Evolutionary conservation across 2,888 invertebrate species (phyloP).

Genomic region (Apotomis turbidana): DNA sequence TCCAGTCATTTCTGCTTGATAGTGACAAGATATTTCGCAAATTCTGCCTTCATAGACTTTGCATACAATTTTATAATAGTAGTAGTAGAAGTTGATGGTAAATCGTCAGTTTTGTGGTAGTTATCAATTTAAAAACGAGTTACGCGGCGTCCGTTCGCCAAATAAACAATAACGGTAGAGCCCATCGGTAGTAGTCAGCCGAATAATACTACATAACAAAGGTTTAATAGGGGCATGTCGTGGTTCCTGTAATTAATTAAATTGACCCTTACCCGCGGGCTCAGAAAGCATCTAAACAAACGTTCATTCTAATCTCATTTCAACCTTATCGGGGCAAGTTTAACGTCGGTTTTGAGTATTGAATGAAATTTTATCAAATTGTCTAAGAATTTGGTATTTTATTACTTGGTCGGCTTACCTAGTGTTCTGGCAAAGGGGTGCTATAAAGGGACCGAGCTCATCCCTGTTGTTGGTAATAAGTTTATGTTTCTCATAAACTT

Average conservation of each 20-base stretch:
- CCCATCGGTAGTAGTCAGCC: slow-evolving; percentile 55
- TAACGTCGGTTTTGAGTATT: slow-evolving; percentile 53
- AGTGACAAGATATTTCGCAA: too few relatives aligned
- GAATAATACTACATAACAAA: slow-evolving; percentile 67
- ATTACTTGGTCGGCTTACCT: slow-evolving; percentile 65
- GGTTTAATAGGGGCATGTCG: slow-evolving; percentile 73
- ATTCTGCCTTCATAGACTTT: too few relatives aligned
- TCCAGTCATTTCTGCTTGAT: too few relatives aligned
- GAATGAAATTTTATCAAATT: slow-evolving; percentile 52
- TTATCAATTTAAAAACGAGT: slow-evolving; percentile 10
- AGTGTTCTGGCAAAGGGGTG: slow-evolving; percentile 65
- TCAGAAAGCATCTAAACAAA: slow-evolving; percentile 56
- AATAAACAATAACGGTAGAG: slow-evolving; percentile 60
- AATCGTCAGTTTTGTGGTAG: slow-evolving; percentile 1
- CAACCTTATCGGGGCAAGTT: slow-evolving; percentile 54
- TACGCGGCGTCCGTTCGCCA: slow-evolving; percentile 39
- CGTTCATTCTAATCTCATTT: slow-evolving; percentile 53
- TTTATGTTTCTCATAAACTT: slow-evolving; percentile 58
- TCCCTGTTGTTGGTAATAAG: slow-evolving; percentile 57
- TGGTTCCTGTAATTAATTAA: slow-evolving; percentile 74
- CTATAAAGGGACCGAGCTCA: slow-evolving; percentile 63
- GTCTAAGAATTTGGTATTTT: slow-evolving; percentile 68
- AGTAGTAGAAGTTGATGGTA: too few relatives aligned
- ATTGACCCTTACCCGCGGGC: slow-evolving; percentile 71
- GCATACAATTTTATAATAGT: too few relatives aligned